These are phyloP conservation scores for Neogobius melanostomus DNA, from an alignment of 2,113 vertebrate species.

Conservation along the genomic window DNA sequence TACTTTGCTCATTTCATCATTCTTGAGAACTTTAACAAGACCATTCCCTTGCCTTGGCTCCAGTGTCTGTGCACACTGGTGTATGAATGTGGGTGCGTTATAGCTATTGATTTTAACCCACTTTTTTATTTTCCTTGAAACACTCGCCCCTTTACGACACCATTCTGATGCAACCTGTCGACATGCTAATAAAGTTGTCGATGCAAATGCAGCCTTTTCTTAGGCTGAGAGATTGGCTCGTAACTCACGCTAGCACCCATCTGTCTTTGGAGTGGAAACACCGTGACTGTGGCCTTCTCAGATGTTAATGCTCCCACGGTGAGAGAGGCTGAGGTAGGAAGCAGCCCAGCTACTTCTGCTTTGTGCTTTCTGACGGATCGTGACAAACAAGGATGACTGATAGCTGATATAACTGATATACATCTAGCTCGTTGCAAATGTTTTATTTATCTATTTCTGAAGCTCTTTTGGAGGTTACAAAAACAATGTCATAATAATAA, in stretches of 20 bases:
- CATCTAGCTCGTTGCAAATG: too few species aligned
- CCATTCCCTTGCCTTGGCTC: too few species aligned
- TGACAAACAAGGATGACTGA: neutral
- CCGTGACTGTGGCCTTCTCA: neutral
- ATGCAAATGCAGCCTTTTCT: neutral
- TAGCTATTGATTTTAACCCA: neutral
- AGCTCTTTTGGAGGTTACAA: too few species aligned
- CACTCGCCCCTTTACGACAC: neutral
- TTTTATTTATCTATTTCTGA: too few species aligned
- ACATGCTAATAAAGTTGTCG: neutral
- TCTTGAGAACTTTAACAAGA: too few species aligned
- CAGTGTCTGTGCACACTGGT: too few species aligned
- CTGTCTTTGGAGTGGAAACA: neutral
- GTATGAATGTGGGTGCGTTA: too few species aligned
- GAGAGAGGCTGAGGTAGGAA: neutral
- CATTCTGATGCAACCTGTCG: neutral
- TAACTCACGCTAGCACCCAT: neutral
- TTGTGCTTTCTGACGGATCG: neutral
- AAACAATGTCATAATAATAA: too few species aligned
- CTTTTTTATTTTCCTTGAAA: neutral
- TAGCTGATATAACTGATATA: too few species aligned
- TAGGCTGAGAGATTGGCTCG: neutral
- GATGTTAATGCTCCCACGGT: slow-evolving; percentile 1
- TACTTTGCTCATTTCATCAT: too few species aligned
- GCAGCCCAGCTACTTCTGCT: neutral